A percentile compares a stretch with the other conserved stretches of the same genome.
These are phyloP conservation scores for Zaprionus ornatus DNA, from an alignment of 1,140 invertebrate species.

Conservation along the genomic window DNA sequence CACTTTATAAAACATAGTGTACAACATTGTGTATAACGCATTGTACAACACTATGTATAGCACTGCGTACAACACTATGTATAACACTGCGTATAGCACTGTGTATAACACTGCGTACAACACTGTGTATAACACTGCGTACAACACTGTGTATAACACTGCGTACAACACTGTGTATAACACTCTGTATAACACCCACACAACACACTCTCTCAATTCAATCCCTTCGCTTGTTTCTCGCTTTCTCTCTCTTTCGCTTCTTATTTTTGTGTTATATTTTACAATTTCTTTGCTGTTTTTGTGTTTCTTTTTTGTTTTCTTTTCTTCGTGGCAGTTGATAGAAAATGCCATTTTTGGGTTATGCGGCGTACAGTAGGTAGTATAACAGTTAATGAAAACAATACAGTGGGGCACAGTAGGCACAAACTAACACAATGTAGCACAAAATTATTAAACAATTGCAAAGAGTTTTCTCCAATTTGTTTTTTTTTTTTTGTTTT, in stretches of 20 bases:
- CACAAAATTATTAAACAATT: constrained; percentile 23
- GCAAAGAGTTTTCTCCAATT: background rate
- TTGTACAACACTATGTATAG: background rate
- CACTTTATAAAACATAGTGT: background rate
- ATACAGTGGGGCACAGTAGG: background rate
- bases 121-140: background rate
- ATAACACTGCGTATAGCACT: too few species aligned
- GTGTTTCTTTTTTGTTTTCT: background rate
- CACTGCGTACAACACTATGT: background rate
- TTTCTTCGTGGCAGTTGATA: constrained; percentile 47
- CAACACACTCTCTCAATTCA: constrained; percentile 10
- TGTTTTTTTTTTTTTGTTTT: constrained; percentile 20
- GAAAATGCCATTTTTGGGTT: constrained; percentile 48
- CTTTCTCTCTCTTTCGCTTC: background rate
- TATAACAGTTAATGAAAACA: constrained; percentile 50
- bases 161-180: background rate
- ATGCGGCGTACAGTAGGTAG: constrained; percentile 40
- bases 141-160: background rate
- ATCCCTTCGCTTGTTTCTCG: background rate
- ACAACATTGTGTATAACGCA: background rate
- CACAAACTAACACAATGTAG: constrained; percentile 6
- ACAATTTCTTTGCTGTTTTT: constrained; percentile 33
- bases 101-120: background rate
- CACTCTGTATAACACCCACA: background rate
- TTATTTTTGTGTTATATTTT: constrained; percentile 36